Conservation (phyloP, 2,888 invertebrate genomes). For the Podotricha telesiphe region DNA sequence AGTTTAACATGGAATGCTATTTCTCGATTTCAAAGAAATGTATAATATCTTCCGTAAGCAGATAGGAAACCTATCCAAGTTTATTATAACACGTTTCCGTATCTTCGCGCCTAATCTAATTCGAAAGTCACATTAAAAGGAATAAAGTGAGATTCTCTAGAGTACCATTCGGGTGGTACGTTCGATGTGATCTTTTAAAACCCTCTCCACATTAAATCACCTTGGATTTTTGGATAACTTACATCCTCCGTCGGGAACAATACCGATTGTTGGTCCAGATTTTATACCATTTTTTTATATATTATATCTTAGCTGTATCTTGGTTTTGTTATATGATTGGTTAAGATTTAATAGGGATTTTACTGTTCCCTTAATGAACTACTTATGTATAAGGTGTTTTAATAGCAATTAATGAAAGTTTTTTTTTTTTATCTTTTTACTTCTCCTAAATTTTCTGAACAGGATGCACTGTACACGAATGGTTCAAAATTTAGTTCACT, state of each 20-base stretch:
- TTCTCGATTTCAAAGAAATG: conserved; percentile 11
- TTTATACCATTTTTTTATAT: conserved; percentile 42
- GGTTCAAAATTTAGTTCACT: too few species aligned
- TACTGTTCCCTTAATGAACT: too few species aligned
- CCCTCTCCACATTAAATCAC: conserved; percentile 63
- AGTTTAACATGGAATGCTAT: conserved; percentile 12
- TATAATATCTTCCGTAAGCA: conserved; percentile 30
- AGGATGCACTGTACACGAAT: too few species aligned
- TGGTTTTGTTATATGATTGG: not conserved
- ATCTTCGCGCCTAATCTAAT: conserved; percentile 49
- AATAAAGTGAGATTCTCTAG: conserved; percentile 50
- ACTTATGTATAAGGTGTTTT: too few species aligned
- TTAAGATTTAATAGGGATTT: too few species aligned
- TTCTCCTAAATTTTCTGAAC: too few species aligned
- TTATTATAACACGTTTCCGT: conserved; percentile 48
- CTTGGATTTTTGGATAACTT: conserved; percentile 66
- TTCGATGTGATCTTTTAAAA: conserved; percentile 51
- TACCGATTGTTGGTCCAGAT: conserved; percentile 59
- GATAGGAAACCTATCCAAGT: conserved; percentile 33
- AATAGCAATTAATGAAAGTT: too few species aligned
- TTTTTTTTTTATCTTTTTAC: too few species aligned
- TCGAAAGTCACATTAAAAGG: conserved; percentile 47
- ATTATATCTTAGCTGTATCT: not conserved
- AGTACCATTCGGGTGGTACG: conserved; percentile 44
- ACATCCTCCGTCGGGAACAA: conserved; percentile 58